Conservation (phyloP, 2,797 vertebrate species). For the Xerus rutilus region DNA sequence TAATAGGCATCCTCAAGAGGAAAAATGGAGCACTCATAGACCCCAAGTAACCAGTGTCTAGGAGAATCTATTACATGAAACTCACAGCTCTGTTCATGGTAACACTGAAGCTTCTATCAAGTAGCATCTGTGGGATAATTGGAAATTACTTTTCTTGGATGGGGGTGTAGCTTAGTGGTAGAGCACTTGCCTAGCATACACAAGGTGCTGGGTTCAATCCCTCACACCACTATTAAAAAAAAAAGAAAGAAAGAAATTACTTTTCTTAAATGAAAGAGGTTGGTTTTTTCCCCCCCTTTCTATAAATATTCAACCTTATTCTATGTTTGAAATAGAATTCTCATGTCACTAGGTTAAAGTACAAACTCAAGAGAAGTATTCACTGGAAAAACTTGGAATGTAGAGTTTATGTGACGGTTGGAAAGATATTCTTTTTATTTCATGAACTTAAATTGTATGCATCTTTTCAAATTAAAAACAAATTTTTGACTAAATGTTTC, state of each 20-base stretch:
- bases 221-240: not conserved
- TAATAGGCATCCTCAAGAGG: not conserved
- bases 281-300: not conserved
- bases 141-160: not conserved
- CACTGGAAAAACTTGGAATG: not conserved
- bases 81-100: not conserved
- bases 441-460: not conserved
- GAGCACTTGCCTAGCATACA: not conserved
- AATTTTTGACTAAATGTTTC: constrained; percentile 21
- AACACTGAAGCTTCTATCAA: not conserved
- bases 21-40: not conserved
- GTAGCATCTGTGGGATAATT: not conserved
- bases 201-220: not conserved
- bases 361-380: not conserved
- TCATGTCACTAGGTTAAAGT: constrained; percentile 21
- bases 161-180: not conserved
- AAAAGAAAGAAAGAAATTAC: not conserved
- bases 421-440: not conserved
- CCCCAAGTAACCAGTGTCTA: not conserved
- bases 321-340: constrained; percentile 45
- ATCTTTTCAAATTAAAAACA: constrained; percentile 50
- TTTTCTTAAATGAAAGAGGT: not conserved
- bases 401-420: not conserved
- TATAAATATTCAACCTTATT: constrained; percentile 32
- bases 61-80: not conserved